Percentiles rank a stretch among this genome's conserved stretches.
Evolutionary conservation across 2,888 invertebrate species (phyloP).

Genomic region (Leptinotarsa juncta): DNA sequence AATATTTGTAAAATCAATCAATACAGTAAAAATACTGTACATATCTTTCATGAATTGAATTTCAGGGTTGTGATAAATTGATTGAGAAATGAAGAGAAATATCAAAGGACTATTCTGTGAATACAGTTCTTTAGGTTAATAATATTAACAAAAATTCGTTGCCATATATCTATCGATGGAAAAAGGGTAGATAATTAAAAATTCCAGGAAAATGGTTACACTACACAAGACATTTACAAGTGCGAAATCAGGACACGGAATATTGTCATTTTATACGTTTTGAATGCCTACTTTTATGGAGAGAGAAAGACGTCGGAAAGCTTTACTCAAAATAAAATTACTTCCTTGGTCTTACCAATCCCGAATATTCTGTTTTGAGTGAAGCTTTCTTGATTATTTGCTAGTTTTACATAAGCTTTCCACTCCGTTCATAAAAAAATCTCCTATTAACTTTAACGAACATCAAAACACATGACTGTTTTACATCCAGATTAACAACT

Average conservation of each 20-base stretch:
- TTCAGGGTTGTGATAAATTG: background rate
- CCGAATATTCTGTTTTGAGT: background rate
- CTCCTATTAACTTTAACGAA: conserved; percentile 34
- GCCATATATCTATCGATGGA: conserved; percentile 32
- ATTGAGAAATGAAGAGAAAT: too few species aligned
- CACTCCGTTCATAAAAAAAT: conserved; percentile 28
- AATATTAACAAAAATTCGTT: conserved; percentile 29
- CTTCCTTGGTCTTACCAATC: background rate
- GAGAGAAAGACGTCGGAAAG: background rate
- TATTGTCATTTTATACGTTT: conserved; percentile 18
- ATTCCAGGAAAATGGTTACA: conserved; percentile 20
- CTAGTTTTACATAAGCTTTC: conserved; percentile 6
- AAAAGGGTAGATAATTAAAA: background rate
- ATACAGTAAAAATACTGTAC: too few species aligned
- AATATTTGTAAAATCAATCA: too few species aligned
- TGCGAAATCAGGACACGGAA: conserved; percentile 30
- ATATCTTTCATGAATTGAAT: background rate
- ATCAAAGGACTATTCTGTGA: background rate
- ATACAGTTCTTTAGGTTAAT: background rate
- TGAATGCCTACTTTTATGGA: background rate
- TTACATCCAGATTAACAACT: conserved; percentile 51
- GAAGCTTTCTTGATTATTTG: background rate
- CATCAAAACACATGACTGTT: conserved; percentile 33
- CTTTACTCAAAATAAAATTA: conserved; percentile 7
- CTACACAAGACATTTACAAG: conserved; percentile 30